Base-by-base conservation (phyloP, 2,113 vertebrate genomes). In the Melanerpes formicivorus region DNA sequence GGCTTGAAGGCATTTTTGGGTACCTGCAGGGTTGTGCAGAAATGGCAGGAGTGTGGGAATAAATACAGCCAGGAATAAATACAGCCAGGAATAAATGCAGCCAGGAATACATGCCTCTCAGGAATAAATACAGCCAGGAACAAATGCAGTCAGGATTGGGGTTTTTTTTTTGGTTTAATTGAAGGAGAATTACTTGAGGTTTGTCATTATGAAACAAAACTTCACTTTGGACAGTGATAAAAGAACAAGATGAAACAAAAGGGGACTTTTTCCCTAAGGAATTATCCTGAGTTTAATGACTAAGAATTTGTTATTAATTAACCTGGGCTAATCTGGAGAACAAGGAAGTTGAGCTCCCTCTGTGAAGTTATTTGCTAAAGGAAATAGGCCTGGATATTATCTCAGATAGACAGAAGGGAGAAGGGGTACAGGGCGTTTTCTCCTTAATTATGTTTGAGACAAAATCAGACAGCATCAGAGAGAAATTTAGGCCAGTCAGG, bases 301-400 rank as follows among this genome's bases (percentile, higher is more conserved):
- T 69, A 72, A 90, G 54, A 93, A 77, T 94, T 95, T 81, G 90
- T 88, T 96, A 96, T 90, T 97, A 95, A 96, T 97, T 97, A 97
- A 97, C 93, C 75, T 34, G 76, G 82, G 83, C 69, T 96, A 90
- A 94, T 93, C 88, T 93, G 37, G 52, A 78, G 91, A 95, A 94
- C 58, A 72, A 76, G 92, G 90, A 95, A 94, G 88, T 63, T 92
- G 73, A 88, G 55, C 66, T 93, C 76, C 48, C 58, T 87, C 25
- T 90, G 50, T 82, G 80, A 95, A 95, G 78, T 55, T 93, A 84
- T 96, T 95, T 97, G 84, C 87, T 72, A 58, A 90, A 96, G 91
- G 67, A 95, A 93, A 80, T 84, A 93, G 71, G 30, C 15, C 55
- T 91, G 84, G 78, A 74, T 86, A 73, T 90, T 81, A 80, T 94